Percentiles rank a stretch among this genome's conserved stretches.
Evolutionary conservation across 2,113 vertebrate genomes (phyloP).

Genomic region (Pica pica): DNA sequence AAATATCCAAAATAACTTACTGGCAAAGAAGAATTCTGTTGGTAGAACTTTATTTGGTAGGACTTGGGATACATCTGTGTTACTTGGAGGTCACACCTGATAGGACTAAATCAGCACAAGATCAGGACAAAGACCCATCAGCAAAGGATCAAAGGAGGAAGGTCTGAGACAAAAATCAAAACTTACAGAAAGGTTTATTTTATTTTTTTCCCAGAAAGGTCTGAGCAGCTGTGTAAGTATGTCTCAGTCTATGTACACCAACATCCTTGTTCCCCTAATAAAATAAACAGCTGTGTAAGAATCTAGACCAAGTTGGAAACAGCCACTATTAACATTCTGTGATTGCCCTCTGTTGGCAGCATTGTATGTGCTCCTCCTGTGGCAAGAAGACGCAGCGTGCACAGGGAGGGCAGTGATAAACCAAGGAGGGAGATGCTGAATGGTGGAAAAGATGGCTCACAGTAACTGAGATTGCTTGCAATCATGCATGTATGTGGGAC

Average conservation of each 20-base stretch:
- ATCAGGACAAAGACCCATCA: neutral
- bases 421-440: neutral
- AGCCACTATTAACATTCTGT: neutral
- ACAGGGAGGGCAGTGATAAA: neutral
- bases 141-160: neutral
- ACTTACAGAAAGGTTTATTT: neutral
- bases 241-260: neutral
- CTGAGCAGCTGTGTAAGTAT: neutral
- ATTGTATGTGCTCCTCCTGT: neutral
- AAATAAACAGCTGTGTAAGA: neutral
- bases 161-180: neutral
- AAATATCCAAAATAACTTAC: neutral
- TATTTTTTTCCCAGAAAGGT: neutral
- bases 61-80: neutral
- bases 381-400: accelerated
- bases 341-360: neutral
- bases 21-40: neutral
- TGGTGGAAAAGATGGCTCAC: neutral
- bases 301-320: neutral
- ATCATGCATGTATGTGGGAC: neutral
- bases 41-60: neutral
- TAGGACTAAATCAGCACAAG: neutral
- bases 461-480: neutral
- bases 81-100: neutral
- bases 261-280: neutral